A percentile compares a stretch with the other conserved stretches of the same genome.
phyloP scores from a whole-genome alignment of 2,888 invertebrate genomes.

The Phlogophora meticulosa region DNA sequence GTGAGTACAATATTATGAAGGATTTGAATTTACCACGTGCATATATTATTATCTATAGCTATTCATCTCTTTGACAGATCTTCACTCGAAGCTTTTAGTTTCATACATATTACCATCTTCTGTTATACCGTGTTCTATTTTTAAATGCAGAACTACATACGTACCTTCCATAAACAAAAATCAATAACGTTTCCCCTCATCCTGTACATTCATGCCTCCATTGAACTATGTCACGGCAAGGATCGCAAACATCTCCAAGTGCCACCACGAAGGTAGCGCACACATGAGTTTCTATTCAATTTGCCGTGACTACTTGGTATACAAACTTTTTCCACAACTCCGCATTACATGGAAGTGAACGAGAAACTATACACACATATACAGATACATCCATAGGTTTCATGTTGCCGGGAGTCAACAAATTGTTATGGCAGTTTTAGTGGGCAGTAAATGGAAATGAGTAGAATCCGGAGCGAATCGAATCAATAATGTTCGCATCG shows the following conservation, averaged over 20 bases:
- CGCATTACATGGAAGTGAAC: not conserved
- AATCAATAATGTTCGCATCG: slow-evolving; percentile 42
- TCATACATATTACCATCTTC: not conserved
- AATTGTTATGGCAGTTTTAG: slow-evolving; percentile 36
- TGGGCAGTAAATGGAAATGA: slow-evolving; percentile 42
- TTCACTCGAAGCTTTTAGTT: not conserved
- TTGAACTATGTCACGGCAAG: slow-evolving; percentile 25
- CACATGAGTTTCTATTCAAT: slow-evolving; percentile 49
- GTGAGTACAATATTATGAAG: too few species aligned
- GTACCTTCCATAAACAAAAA: not conserved
- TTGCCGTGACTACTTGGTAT: slow-evolving; percentile 30
- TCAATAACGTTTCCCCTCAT: not conserved
- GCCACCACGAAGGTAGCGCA: slow-evolving; percentile 24
- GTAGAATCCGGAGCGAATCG: slow-evolving; percentile 24
- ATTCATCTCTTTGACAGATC: slow-evolving; percentile 15
- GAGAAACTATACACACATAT: slow-evolving; percentile 7
- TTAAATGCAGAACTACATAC: not conserved
- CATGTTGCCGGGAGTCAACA: slow-evolving; percentile 33
- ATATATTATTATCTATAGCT: slow-evolving; percentile 14
- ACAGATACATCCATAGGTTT: slow-evolving; percentile 4
- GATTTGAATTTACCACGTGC: not conserved
- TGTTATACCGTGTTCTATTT: not conserved
- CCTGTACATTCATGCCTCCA: slow-evolving; percentile 33
- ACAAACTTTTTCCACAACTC: slow-evolving; percentile 22
- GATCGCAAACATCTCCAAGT: slow-evolving; percentile 45